Percentiles rank a stretch among this genome's conserved stretches.
phyloP scores from a whole-genome alignment of 2,113 vertebrate genomes.

The Rhineura floridana region DNA sequence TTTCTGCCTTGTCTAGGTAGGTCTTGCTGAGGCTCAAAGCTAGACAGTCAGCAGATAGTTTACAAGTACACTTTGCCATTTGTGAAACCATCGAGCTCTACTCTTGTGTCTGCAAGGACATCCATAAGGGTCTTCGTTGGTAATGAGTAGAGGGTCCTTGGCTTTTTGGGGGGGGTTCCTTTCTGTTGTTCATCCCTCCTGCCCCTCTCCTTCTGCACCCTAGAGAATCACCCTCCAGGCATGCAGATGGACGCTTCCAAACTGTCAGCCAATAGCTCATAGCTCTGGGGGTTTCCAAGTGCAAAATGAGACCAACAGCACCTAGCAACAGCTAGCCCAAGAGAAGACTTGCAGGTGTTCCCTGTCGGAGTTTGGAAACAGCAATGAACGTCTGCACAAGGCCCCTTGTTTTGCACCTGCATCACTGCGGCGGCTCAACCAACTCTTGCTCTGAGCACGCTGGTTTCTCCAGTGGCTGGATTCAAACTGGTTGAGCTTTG shows the following conservation, averaged over 20 bases:
- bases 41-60: too few species aligned
- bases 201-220: too few species aligned
- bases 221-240: neutral
- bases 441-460: neutral
- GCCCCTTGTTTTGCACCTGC: too few species aligned
- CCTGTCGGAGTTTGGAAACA: too few species aligned
- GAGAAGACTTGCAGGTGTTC: neutral
- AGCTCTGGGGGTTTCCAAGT: neutral
- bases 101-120: too few species aligned
- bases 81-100: too few species aligned
- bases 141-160: too few species aligned
- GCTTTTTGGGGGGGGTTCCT: too few species aligned
- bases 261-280: neutral
- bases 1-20: neutral
- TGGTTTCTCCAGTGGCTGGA: neutral
- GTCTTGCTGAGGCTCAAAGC: neutral
- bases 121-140: too few species aligned
- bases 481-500: neutral
- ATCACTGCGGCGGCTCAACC: neutral
- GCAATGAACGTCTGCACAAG: neutral
- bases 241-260: neutral
- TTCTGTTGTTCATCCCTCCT: neutral
- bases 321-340: too few species aligned
- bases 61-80: too few species aligned
- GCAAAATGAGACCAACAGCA: too few species aligned